Evolutionary conservation across 2,113 vertebrate species (phyloP).

Genomic region (Salvator merianae): DNA sequence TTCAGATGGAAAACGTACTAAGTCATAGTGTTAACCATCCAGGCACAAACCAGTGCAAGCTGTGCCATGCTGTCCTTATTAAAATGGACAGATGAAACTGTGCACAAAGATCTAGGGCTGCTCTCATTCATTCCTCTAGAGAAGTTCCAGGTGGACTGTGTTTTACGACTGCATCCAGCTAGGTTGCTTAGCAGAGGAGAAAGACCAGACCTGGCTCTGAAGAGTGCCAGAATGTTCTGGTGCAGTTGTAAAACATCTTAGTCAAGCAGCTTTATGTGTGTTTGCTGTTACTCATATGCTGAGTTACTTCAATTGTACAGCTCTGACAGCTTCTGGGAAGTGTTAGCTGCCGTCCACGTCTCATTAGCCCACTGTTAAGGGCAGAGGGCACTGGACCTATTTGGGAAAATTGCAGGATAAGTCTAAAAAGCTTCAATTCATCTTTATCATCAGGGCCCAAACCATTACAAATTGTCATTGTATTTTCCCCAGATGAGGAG

Average conservation of each 20-base stretch:
- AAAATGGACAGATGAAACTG: not conserved
- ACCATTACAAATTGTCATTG: not conserved
- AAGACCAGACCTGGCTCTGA: slow-evolving; percentile 34
- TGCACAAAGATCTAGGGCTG: not conserved
- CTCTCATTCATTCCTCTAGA: not conserved
- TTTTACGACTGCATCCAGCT: slow-evolving; percentile 26
- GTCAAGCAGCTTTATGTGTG: slow-evolving; percentile 44
- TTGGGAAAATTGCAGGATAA: not conserved
- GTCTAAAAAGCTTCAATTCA: not conserved
- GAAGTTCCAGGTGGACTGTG: not conserved
- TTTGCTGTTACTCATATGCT: slow-evolving; percentile 43
- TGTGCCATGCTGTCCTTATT: not conserved
- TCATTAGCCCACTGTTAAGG: not conserved
- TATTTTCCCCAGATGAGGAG: not conserved
- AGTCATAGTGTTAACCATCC: slow-evolving; percentile 15
- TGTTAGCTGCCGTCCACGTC: slow-evolving; percentile 32
- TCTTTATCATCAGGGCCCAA: not conserved
- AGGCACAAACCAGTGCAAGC: not conserved
- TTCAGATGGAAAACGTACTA: too few relatives aligned
- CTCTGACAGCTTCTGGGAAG: slow-evolving; percentile 41
- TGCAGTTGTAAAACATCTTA: slow-evolving; percentile 50
- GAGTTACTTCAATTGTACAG: slow-evolving; percentile 51
- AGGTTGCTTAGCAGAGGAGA: slow-evolving; percentile 36
- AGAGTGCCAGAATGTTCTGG: slow-evolving; percentile 24
- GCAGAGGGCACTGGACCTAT: not conserved